These are phyloP conservation scores for Mellilla xanthometata DNA, from an alignment of 2,888 invertebrate species.

Conservation along the genomic window DNA sequence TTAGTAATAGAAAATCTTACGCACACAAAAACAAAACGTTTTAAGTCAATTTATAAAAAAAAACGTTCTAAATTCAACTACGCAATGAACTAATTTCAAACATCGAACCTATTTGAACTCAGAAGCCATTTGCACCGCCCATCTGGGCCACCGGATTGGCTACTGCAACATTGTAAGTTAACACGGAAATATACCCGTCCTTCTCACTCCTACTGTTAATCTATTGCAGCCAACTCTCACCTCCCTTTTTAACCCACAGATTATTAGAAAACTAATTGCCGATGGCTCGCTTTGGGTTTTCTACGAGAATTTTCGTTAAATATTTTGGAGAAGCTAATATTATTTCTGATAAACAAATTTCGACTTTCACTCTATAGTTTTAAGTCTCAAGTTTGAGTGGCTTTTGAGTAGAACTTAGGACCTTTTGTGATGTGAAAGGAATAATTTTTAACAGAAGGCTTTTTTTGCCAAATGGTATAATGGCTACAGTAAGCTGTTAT, in stretches of 20 bases:
- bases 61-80: slow-evolving; percentile 5
- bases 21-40: neutral
- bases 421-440: rapidly evolving
- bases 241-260: slow-evolving; percentile 58
- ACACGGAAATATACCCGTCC: slow-evolving; percentile 50
- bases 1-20: slow-evolving; percentile 4
- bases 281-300: slow-evolving; percentile 73
- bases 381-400: too few species aligned
- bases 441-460: slow-evolving; percentile 55
- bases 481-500: slow-evolving; percentile 57
- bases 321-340: slow-evolving; percentile 57
- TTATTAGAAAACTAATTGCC: slow-evolving; percentile 68
- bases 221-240: slow-evolving; percentile 19
- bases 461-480: slow-evolving; percentile 67
- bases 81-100: slow-evolving; percentile 22
- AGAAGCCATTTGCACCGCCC: slow-evolving; percentile 59
- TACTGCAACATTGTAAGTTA: slow-evolving; percentile 56
- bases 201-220: slow-evolving; percentile 43
- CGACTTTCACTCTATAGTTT: slow-evolving; percentile 22
- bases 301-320: slow-evolving; percentile 59
- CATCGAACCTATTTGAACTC: slow-evolving; percentile 48
- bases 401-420: too few species aligned
- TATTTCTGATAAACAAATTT: slow-evolving; percentile 25
- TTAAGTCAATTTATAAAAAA: neutral
- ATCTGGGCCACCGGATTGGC: slow-evolving; percentile 67